Base-by-base conservation (phyloP, 1,140 invertebrate genomes). In the Solenopsis fugax region DNA sequence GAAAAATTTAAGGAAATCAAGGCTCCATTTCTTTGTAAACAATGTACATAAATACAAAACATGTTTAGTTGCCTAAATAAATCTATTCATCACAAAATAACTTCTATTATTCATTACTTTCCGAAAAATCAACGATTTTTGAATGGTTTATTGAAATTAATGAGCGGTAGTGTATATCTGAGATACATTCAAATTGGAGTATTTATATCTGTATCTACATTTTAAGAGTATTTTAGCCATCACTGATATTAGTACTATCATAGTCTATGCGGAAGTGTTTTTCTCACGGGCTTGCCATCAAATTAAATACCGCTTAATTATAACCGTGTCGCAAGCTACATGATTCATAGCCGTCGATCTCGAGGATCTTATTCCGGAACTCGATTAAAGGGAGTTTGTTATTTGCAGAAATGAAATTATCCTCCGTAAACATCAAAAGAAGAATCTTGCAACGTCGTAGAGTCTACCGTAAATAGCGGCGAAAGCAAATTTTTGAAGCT, bases 401-500 rank as follows among this genome's bases (percentile, higher is more conserved):
- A 65, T 52, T 52, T 37, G 54, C 56, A 50, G 24, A 12, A 86
- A 62, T 65, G 34, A 56, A 80, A 87, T 80, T 89, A 90, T 62
- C n/a, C 7, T 52, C 1, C 21, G 37, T 29, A 58, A 76, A 50
- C 45, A 13, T 75, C 45, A 29, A 64, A 58, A 48, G 50, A 60
- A 60, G 18, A 65, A 18, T 65, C n/a, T 60, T 58, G 12, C 56
- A 50, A n/a, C 48, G 37, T 87, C 75, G 56, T 89, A 76, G 85
- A 90, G 77, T 85, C 34, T 48, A 12, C 16, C 12, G 48, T 60
- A 87, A 54, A 64, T 72, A 87, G 73, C 7, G 52, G 18, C 21
- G n/a, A 0, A 52, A 62, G 60, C 45, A 87, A 92, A 89, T 92
- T 90, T 91, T 87, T 84, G 41, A 87, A 64, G 84, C 71, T 84